Evolutionary conservation across 2,113 vertebrate genomes (phyloP), one percentile per base, ranked within the genome.

Genomic region (Glareola pratincola): DNA sequence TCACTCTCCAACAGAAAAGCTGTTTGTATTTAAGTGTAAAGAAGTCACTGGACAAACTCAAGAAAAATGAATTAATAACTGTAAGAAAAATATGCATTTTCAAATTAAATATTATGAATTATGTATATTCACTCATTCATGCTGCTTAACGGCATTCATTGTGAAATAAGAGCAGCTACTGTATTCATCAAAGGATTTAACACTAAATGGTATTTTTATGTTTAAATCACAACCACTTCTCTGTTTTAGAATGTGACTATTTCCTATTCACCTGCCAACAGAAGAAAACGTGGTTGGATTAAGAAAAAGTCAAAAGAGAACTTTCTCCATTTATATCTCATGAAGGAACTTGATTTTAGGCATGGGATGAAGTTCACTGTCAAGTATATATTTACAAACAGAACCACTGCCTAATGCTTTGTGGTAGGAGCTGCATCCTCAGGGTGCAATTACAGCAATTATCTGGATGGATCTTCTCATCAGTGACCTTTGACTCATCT

Each of bases 381-480:
- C 95, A 94, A 82, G 83, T 53, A 11, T 4, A 3, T 82, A 60
- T 87, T 95, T 85, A 85, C 91, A 84, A 77, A 47, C 85, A 93
- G 82, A 92, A 90, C 4, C 43, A 3, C n/a, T 34, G 80, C 64
- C 56, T 57, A 59, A 51, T 64, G 63, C 75, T 82, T 78, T 66
- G 53, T 19, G 74, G 85, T 56, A 39, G 83, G 94, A 80, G 57
- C 76, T 54, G 76, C 88, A 89, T 97, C 96, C 96, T 85, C 85
- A 63, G 94, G 92, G 80, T 90, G 60, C 85, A 96, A 97, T 97
- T 95, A 97, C 57, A 88, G 88, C 85, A 95, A 97, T 94, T 79
- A 97, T 91, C 94, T 87, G 95, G 92, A 95, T 53, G 92, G 91
- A 94, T 94, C 95, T 96, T 95, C 95, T 97, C 90, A 95, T 96